phyloP scores from a whole-genome alignment of 2,113 vertebrate genomes.

The Gymnobelideus leadbeateri region DNA sequence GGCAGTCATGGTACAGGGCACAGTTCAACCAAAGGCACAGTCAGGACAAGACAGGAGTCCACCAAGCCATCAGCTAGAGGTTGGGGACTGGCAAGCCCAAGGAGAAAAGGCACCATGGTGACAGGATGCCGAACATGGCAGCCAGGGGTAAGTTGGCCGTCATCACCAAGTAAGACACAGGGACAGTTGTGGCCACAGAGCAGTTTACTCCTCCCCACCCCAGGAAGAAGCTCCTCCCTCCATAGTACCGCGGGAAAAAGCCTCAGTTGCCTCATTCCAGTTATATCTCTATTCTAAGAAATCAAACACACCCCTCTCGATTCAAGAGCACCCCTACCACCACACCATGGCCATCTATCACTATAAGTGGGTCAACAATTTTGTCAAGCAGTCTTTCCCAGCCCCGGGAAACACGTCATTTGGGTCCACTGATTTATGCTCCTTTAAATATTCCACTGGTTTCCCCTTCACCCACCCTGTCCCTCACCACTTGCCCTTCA shows the following conservation, averaged over 20 bases:
- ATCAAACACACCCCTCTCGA: neutral
- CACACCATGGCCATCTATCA: neutral
- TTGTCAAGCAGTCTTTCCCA: neutral
- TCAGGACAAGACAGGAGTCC: neutral
- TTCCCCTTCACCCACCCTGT: neutral
- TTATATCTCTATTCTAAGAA: neutral
- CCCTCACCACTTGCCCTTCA: neutral
- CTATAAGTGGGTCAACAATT: slow-evolving; percentile 2
- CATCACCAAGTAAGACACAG: neutral
- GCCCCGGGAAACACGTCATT: neutral
- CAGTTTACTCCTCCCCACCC: neutral
- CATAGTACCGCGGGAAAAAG: neutral
- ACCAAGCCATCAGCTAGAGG: neutral
- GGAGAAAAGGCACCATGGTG: neutral
- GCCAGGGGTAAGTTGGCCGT: neutral
- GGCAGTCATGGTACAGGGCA: neutral
- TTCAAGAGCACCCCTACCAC: neutral
- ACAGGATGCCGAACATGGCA: neutral
- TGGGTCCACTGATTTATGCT: neutral
- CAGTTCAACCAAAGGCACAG: neutral
- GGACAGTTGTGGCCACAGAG: neutral
- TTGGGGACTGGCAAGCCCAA: neutral
- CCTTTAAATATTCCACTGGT: neutral
- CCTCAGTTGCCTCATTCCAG: neutral
- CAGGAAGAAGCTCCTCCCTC: neutral